Conservation (phyloP, 2,888 invertebrate species). For the Polyommatus icarus region DNA sequence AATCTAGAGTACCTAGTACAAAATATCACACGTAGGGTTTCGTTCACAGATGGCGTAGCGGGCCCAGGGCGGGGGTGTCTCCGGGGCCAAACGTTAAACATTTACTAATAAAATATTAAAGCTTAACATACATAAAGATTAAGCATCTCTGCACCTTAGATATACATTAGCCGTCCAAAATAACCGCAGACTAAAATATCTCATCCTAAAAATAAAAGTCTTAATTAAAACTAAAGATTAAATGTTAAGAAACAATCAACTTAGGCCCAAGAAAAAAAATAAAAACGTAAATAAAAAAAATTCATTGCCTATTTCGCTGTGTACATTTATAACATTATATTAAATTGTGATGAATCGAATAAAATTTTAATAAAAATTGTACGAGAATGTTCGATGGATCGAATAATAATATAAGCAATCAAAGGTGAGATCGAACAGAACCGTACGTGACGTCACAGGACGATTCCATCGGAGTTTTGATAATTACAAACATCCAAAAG, state of each 20-base stretch:
- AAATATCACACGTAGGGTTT: constrained; percentile 74
- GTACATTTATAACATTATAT: constrained; percentile 19
- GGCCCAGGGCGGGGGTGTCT: constrained; percentile 50
- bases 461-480: not conserved
- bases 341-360: constrained; percentile 41
- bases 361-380: constrained; percentile 42
- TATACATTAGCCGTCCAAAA: constrained; percentile 80
- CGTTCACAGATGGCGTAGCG: constrained; percentile 50
- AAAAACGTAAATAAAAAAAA: constrained; percentile 49
- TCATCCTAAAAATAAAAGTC: constrained; percentile 77
- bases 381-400: constrained; percentile 53
- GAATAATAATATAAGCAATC: constrained; percentile 36
- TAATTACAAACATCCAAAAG: not conserved
- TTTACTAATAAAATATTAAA: constrained; percentile 81
- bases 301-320: constrained; percentile 72
- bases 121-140: constrained; percentile 81
- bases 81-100: constrained; percentile 75
- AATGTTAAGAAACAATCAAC: constrained; percentile 68
- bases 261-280: constrained; percentile 72
- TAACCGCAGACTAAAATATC: constrained; percentile 81
- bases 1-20: constrained; percentile 70
- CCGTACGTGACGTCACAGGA: constrained; percentile 43
- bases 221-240: constrained; percentile 72
- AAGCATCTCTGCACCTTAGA: constrained; percentile 80
- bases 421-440: constrained; percentile 53